These are phyloP conservation scores for Tinamus guttatus DNA, from an alignment of 2,113 vertebrate species.

Conservation along the genomic window DNA sequence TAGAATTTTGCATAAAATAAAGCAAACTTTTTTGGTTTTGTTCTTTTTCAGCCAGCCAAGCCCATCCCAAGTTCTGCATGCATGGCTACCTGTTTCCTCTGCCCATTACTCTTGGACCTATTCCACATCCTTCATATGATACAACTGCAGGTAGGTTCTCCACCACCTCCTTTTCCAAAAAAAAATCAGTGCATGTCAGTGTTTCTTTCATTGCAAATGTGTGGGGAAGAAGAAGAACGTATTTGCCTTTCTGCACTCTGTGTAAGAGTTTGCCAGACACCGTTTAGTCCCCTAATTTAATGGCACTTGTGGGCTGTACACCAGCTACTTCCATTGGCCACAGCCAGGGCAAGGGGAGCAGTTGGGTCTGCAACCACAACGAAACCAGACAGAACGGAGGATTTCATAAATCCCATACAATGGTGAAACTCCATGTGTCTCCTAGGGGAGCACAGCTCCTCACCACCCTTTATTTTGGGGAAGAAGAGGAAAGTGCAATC, in stretches of 20 bases:
- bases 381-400: no score
- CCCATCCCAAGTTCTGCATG: slow-evolving; percentile 84
- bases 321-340: no score
- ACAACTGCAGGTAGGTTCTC: slow-evolving; percentile 83
- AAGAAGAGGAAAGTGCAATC: background rate
- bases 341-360: no score
- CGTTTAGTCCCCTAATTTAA: background rate
- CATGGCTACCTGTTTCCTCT: slow-evolving; percentile 90
- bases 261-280: background rate
- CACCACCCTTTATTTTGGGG: no score
- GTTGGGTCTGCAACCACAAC: no score
- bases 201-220: background rate
- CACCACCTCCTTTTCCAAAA: background rate
- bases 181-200: rapidly evolving
- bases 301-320: background rate
- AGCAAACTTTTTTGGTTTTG: background rate
- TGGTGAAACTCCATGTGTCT: no score
- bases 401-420: no score
- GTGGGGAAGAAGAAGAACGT: background rate
- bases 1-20: background rate
- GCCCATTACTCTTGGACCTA: slow-evolving; percentile 83
- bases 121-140: slow-evolving; percentile 87
- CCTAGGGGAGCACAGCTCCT: no score
- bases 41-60: slow-evolving; percentile 83
- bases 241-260: background rate